A percentile compares a stretch with the other conserved stretches of the same genome.
phyloP scores from a whole-genome alignment of 2,888 invertebrate genomes.

The Sphaerophoria taeniata region DNA sequence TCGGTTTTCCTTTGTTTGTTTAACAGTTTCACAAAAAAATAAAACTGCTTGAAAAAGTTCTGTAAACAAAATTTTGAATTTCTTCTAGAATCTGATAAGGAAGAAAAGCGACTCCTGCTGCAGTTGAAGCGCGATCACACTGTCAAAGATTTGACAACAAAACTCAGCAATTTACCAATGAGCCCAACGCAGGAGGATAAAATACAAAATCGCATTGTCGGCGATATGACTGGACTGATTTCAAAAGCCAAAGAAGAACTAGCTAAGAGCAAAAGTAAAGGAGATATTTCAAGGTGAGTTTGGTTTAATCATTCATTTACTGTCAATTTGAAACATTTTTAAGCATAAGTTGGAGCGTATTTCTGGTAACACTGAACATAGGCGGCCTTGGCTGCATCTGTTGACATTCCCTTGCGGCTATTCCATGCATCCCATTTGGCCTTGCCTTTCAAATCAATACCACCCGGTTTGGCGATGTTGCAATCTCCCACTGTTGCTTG shows the following conservation, averaged over 20 bases:
- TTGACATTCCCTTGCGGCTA: slow-evolving; percentile 89
- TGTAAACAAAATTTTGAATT: background rate
- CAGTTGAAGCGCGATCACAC: slow-evolving; percentile 92
- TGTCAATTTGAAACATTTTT: slow-evolving; percentile 23
- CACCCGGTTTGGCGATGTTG: slow-evolving; percentile 92
- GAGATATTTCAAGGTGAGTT: slow-evolving; percentile 83
- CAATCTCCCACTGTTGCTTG: slow-evolving; percentile 92
- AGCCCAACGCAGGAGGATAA: slow-evolving; percentile 85
- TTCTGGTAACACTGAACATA: slow-evolving; percentile 89
- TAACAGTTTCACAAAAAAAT: background rate
- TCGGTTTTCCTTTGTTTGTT: slow-evolving; percentile 24
- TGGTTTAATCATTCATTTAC: background rate
- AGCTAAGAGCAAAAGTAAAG: slow-evolving; percentile 93
- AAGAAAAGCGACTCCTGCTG: slow-evolving; percentile 86
- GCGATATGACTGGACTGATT: slow-evolving; percentile 94
- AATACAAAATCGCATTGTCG: slow-evolving; percentile 86
- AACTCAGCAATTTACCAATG: slow-evolving; percentile 88
- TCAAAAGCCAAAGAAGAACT: slow-evolving; percentile 97
- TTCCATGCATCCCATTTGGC: slow-evolving; percentile 98
- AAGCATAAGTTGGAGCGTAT: slow-evolving; percentile 84
- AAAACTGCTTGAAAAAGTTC: background rate
- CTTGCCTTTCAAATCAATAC: slow-evolving; percentile 93
- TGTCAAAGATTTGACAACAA: slow-evolving; percentile 94
- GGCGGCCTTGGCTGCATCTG: slow-evolving; percentile 91
- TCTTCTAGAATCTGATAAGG: slow-evolving; percentile 84